Evolutionary conservation across 2,113 vertebrate genomes (phyloP).

Genomic region (Zosterops lateralis): DNA sequence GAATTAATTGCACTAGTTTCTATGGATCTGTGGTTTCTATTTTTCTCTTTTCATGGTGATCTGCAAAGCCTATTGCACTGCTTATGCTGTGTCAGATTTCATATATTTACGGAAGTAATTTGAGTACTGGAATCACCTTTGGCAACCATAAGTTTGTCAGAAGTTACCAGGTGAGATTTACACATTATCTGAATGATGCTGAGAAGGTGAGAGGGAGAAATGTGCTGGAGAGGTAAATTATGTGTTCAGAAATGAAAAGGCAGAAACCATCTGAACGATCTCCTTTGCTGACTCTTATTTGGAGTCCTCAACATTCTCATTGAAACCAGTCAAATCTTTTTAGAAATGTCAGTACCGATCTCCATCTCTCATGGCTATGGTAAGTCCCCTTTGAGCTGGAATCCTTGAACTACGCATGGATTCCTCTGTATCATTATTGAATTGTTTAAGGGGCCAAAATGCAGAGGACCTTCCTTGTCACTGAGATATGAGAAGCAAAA

Average conservation of each 20-base stretch:
- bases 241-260: background rate
- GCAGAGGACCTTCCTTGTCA: background rate
- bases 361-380: background rate
- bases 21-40: background rate
- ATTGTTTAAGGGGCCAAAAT: background rate
- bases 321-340: background rate
- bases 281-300: background rate
- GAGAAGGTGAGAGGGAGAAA: background rate
- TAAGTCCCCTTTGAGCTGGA: background rate
- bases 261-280: background rate
- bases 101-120: background rate
- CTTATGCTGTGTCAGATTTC: background rate
- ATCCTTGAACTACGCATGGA: background rate
- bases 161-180: background rate
- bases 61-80: background rate
- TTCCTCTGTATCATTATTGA: background rate
- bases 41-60: background rate
- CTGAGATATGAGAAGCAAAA: background rate
- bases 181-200: background rate
- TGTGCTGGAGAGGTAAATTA: background rate
- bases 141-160: background rate
- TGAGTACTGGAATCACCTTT: background rate
- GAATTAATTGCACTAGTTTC: background rate
- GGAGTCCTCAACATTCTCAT: rapidly evolving
- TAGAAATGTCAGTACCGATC: background rate